Evolutionary conservation across 2,113 vertebrate species (phyloP), one percentile per base, ranked within the genome.

Genomic region (Nannobrachium achirus): DNA sequence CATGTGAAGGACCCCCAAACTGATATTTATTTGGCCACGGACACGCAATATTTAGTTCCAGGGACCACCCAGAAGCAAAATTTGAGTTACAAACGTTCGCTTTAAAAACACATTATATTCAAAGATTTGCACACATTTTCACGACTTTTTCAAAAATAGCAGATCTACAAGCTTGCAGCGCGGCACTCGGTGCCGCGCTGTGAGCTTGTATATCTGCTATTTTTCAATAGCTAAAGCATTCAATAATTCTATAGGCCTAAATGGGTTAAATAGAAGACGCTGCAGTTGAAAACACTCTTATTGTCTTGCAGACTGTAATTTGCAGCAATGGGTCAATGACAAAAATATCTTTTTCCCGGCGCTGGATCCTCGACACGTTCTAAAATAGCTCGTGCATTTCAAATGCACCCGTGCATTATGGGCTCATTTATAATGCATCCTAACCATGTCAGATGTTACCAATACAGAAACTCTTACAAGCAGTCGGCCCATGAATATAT

Each of bases 391-490:
- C n/a, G 19, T 16, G 38, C 38, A 19, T 53, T 18, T 33, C 7
- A n/a, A 49, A 49, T 49, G 59, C 44, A 65, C 18, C 10, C 14
- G 39, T n/a, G 4, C n/a, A 25, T 39, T 53, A 58, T 16, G 7
- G 38, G 13, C 6, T 55, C 33, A 56, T 42, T 63, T 49, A 20
- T 16, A 40, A 69, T 69, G 55, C 38, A 42, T 19, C 63, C 14
- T 59, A 63, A 73, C 71, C 19, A 62, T 63, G 58, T 59, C 10
- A 46, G 8, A 53, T 46, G 16, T 41, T 42, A 38, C 16, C 19
- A 49, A 73, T 57, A 52, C 38, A 44, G 50, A 25, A 55, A 48
- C 62, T 57, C 2, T n/a, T 66, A 66, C 20, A 51, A 75, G 14
- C 11, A 38, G 16, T 13, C n/a, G 40, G 2, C 8, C 8, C 14